Conservation (phyloP, 2,888 invertebrate genomes). For the Glaucopsyche alexis region DNA sequence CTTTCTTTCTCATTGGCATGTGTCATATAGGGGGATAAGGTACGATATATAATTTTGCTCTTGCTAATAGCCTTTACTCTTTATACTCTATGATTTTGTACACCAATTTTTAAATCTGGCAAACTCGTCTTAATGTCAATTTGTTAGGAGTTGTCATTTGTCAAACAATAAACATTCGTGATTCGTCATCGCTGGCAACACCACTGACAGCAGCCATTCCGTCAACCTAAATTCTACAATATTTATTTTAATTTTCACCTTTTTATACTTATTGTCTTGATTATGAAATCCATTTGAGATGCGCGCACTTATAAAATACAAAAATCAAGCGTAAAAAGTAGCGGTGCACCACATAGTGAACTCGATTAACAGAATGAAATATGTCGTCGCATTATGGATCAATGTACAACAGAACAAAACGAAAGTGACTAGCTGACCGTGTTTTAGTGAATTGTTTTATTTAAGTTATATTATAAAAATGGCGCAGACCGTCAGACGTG, state of each 20-base stretch:
- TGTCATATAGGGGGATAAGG: too few species aligned
- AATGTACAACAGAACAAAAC: conserved; percentile 75
- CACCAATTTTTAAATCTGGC: background rate
- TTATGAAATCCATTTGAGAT: conserved; percentile 24
- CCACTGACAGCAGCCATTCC: conserved; percentile 45
- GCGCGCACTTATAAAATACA: conserved; percentile 20
- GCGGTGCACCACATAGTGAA: conserved; percentile 35
- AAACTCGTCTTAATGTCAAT: background rate
- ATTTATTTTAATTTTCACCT: background rate
- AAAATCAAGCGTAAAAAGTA: conserved; percentile 4
- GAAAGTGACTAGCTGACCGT: conserved; percentile 75
- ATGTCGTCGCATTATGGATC: conserved; percentile 69
- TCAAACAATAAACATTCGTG: background rate
- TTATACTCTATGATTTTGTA: too few species aligned
- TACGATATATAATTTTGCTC: too few species aligned
- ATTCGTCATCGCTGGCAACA: conserved; percentile 18
- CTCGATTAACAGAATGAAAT: conserved; percentile 53
- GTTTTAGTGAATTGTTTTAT: conserved; percentile 35
- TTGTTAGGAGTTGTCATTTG: background rate
- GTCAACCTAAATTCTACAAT: conserved; percentile 43
- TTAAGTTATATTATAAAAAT: conserved; percentile 66
- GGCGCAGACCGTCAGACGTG: conserved; percentile 86
- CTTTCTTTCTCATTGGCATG: too few species aligned
- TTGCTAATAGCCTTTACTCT: too few species aligned
- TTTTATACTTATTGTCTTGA: conserved; percentile 19